Evolutionary conservation across 2,797 vertebrate species (phyloP), one percentile per base, ranked within the genome.

Genomic region (Pelochelys cantorii): DNA sequence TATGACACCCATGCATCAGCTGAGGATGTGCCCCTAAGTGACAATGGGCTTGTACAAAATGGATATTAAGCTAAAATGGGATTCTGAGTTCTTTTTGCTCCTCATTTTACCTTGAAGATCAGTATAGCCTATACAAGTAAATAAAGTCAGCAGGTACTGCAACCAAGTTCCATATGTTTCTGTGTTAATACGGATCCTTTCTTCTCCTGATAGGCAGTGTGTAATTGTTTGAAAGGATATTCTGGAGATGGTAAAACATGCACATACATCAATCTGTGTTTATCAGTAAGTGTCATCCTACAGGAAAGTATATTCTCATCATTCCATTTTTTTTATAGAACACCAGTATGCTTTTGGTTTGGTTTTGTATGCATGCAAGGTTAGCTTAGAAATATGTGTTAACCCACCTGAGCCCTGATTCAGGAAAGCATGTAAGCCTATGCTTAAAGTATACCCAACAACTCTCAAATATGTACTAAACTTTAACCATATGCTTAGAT

Each of bases 241-340:
- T 97, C 97, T 0, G 99, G 99, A 14, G 96, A 99, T 5, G 99
- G 99, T 79, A 98, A 96, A 93, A 95, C 3, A 79, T 99, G 99
- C 95, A 94, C 91, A 0, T 97, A 98, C 29, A 98, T 99, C 95
- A 97, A 98, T 78, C 25, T 98, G 80, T 99, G 99, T 96, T 87
- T 25, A 79, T 98, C 97, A 68, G 99, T 99, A 95, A 98, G 97
- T 98, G 82, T 2, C 0, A 29, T 12, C 31, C 31, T 62, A 25
- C 56, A 20, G 29, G 68, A 37, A 71, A 93, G 62, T 79, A 15
- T 5, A 18, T 1, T 10, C 20, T 82, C 23, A 48, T 6, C 13
- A 59, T 52, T 93, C 48, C n/a, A 78, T 5, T 11, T 83, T 77
- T 83, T 91, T 60, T 1, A 42, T 85, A 75, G 48, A 82, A 84